Conservation (phyloP, 1,140 invertebrate species). For the Vollenhovia emeryi region DNA sequence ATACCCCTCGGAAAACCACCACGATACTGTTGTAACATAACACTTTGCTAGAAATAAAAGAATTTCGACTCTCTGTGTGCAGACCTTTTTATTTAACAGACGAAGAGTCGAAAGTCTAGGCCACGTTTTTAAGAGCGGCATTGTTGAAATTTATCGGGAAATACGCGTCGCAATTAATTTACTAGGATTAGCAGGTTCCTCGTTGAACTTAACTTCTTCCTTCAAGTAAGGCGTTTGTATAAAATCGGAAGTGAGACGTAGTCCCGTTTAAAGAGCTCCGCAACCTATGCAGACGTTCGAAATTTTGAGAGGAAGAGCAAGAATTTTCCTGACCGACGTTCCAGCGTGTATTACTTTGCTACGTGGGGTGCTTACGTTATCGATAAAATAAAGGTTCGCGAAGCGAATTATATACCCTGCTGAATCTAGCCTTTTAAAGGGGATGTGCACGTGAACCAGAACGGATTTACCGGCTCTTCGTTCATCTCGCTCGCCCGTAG, state of each 20-base stretch:
- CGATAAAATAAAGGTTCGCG: slow-evolving; percentile 46
- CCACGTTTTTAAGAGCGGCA: neutral
- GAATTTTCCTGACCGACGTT: neutral
- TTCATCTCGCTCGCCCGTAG: neutral
- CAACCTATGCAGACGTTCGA: neutral
- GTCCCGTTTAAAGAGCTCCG: neutral
- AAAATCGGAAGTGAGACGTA: neutral
- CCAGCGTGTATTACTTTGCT: slow-evolving; percentile 10
- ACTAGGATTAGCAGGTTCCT: neutral
- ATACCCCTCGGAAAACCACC: neutral
- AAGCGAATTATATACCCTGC: slow-evolving; percentile 45
- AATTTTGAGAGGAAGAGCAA: slow-evolving; percentile 4
- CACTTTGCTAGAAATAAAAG: slow-evolving; percentile 1
- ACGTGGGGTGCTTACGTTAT: slow-evolving; percentile 28
- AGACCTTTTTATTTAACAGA: neutral
- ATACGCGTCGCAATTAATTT: neutral
- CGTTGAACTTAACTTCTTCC: neutral
- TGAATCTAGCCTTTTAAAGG: slow-evolving; percentile 45
- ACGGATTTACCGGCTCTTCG: neutral
- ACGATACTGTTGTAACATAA: neutral
- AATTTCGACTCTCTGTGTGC: neutral
- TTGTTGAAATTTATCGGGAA: neutral
- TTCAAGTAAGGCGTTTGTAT: neutral
- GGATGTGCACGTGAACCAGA: slow-evolving; percentile 16
- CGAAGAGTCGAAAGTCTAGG: neutral